Conservation (phyloP, 2,888 invertebrate species). For the Andrena praecox region DNA sequence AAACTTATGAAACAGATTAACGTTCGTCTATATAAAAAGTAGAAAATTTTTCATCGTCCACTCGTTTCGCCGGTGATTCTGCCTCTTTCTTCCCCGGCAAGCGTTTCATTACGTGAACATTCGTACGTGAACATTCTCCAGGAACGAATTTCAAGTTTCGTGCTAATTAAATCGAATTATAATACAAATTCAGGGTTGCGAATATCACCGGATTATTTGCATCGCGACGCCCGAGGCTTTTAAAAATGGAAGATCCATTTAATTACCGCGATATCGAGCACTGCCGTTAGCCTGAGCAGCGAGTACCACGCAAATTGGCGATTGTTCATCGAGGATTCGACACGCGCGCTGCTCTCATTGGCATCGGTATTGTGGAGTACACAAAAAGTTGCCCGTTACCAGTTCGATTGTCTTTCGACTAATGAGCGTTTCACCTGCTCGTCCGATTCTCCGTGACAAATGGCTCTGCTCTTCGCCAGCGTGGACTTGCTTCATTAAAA, state of each 20-base stretch:
- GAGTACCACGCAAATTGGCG: conserved; percentile 42
- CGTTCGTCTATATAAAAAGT: neutral
- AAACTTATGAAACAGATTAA: neutral
- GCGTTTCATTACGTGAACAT: too few species aligned
- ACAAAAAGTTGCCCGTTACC: conserved; percentile 35
- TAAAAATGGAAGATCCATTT: conserved; percentile 3
- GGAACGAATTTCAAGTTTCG: neutral
- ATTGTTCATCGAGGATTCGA: conserved; percentile 36
- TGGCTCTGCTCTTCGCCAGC: conserved; percentile 26
- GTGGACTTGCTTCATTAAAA: conserved; percentile 44
- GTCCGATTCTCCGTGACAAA: conserved; percentile 43
- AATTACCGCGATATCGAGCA: neutral
- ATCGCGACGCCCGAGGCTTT: too few species aligned
- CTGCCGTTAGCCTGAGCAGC: neutral
- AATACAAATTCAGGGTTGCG: too few species aligned
- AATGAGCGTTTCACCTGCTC: conserved; percentile 55
- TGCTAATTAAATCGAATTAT: neutral
- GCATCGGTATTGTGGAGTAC: neutral
- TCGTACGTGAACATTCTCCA: too few species aligned
- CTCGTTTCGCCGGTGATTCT: neutral
- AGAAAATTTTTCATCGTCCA: neutral
- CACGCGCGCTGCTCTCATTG: conserved; percentile 27
- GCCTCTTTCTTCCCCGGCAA: neutral
- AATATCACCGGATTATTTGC: too few species aligned
- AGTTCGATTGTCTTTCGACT: conserved; percentile 46